Evolutionary conservation across 2,113 vertebrate species (phyloP).

Genomic region (Anarhynchus alexandrinus): DNA sequence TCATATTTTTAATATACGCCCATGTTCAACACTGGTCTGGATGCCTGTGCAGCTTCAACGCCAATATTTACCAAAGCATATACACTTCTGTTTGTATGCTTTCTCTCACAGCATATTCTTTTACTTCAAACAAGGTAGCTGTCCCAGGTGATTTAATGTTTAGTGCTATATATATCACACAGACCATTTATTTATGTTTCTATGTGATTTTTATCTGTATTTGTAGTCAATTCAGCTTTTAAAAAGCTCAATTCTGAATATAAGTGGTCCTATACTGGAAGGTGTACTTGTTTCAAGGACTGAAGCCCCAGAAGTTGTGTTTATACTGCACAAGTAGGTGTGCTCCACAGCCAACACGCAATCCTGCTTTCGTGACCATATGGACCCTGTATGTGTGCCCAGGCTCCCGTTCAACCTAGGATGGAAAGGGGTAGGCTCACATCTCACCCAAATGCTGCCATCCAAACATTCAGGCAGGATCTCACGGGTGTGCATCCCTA

Average conservation of each 20-base stretch:
- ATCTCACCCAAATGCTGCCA: not conserved
- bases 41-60: not conserved
- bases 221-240: not conserved
- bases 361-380: not conserved
- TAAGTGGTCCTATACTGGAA: not conserved
- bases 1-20: not conserved
- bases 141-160: not conserved
- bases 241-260: not conserved
- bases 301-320: not conserved
- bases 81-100: not conserved
- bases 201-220: not conserved
- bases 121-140: not conserved
- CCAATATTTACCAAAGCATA: not conserved
- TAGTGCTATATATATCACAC: not conserved
- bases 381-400: not conserved
- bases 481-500: not conserved
- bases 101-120: not conserved
- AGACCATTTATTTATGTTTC: not conserved
- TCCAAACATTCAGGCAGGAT: not conserved
- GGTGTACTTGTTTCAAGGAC: not conserved
- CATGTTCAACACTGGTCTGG: not conserved
- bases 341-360: not conserved
- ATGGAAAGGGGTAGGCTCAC: not conserved
- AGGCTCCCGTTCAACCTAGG: not conserved
- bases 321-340: not conserved